Evolutionary conservation across 2,797 vertebrate species (phyloP).

Genomic region (Cygnus olor): DNA sequence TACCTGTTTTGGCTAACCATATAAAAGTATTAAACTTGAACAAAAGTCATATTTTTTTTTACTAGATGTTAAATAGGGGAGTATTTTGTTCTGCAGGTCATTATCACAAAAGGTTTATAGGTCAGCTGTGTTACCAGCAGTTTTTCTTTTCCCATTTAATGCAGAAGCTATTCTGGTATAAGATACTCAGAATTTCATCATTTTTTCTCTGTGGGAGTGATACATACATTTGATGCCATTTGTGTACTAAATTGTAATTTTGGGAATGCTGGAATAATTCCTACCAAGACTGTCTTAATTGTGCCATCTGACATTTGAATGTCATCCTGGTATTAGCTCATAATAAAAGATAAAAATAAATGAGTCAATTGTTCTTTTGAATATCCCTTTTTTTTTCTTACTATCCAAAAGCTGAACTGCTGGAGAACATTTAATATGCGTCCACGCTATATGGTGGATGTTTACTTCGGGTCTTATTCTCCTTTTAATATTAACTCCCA

Average conservation of each 20-base stretch:
- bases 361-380: conserved; percentile 46
- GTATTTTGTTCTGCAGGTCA: conserved; percentile 63
- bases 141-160: conserved; percentile 64
- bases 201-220: conserved; percentile 67
- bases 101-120: conserved; percentile 51
- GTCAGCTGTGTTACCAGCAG: conserved; percentile 65
- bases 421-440: conserved; percentile 52
- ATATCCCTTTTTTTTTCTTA: background rate
- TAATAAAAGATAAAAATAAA: conserved; percentile 73
- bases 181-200: conserved; percentile 51
- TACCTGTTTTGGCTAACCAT: conserved; percentile 83
- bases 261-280: conserved; percentile 72
- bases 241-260: conserved; percentile 69
- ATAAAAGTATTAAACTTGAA: conserved; percentile 82
- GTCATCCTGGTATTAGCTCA: conserved; percentile 75
- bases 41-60: conserved; percentile 72
- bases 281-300: conserved; percentile 72
- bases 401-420: conserved; percentile 69
- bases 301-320: conserved; percentile 74
- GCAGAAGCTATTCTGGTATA: conserved; percentile 62
- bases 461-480: background rate
- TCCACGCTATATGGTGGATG: background rate
- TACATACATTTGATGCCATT: conserved; percentile 61
- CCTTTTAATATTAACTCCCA: background rate
- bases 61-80: conserved; percentile 67